These are phyloP conservation scores for Lerista edwardsae DNA, from an alignment of 2,797 vertebrate genomes.

Conservation along the genomic window DNA sequence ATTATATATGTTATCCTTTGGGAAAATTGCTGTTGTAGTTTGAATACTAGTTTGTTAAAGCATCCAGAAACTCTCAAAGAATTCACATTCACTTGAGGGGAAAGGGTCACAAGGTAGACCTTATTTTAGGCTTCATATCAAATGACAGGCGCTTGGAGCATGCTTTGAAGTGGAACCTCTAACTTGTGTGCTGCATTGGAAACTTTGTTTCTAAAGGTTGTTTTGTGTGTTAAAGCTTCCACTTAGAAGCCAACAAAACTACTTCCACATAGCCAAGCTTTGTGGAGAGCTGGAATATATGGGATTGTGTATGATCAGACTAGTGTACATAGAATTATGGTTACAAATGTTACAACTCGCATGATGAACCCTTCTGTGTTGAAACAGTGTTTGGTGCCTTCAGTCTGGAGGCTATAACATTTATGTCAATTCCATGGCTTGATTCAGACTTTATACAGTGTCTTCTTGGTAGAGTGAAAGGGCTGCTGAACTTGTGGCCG, in stretches of 20 bases:
- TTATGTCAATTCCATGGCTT: background rate
- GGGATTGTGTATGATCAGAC: background rate
- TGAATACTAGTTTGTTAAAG: slow-evolving; percentile 1
- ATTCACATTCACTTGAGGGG: background rate
- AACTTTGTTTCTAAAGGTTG: slow-evolving; percentile 31
- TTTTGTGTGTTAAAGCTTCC: background rate
- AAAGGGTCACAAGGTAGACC: slow-evolving; percentile 45
- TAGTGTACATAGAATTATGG: background rate
- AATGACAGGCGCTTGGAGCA: slow-evolving; percentile 40
- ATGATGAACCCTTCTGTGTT: background rate
- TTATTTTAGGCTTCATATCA: slow-evolving; percentile 46
- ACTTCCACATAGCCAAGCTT: background rate
- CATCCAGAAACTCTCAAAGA: slow-evolving; percentile 25
- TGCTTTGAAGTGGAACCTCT: slow-evolving; percentile 57
- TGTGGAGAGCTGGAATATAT: background rate
- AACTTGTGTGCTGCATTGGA: slow-evolving; percentile 61
- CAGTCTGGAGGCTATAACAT: background rate
- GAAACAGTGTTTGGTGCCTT: background rate
- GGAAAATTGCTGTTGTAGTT: background rate
- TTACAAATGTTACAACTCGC: background rate
- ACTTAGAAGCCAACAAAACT: background rate
- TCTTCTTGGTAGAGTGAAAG: too few species aligned
- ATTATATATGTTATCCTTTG: background rate
- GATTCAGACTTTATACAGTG: background rate
- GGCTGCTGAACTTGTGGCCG: too few species aligned